phyloP scores from a whole-genome alignment of 2,888 invertebrate species.

The Drosophila putrida region DNA sequence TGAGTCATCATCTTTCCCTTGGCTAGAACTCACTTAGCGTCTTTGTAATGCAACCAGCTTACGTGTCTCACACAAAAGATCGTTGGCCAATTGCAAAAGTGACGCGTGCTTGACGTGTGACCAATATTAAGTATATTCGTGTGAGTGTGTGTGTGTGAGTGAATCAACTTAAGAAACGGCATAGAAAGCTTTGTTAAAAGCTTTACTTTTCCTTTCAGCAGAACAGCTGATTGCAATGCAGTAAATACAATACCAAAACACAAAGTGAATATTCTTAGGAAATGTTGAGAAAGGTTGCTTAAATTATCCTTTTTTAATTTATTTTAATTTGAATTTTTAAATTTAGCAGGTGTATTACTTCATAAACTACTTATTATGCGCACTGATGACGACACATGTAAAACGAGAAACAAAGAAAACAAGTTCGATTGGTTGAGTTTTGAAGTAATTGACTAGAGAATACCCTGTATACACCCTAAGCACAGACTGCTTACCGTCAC shows the following conservation, averaged over 20 bases:
- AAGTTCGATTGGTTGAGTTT: background rate
- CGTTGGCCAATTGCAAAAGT: slow-evolving; percentile 35
- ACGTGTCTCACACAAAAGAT: slow-evolving; percentile 37
- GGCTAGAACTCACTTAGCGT: slow-evolving; percentile 28
- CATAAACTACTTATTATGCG: slow-evolving; percentile 1
- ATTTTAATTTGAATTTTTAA: background rate
- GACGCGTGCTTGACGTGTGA: slow-evolving; percentile 66
- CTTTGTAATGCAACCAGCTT: slow-evolving; percentile 19
- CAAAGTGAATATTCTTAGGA: background rate
- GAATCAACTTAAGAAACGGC: slow-evolving; percentile 26
- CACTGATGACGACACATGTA: slow-evolving; percentile 11
- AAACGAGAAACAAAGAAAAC: slow-evolving; percentile 13
- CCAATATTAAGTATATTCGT: slow-evolving; percentile 20
- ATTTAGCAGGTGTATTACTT: slow-evolving; percentile 13
- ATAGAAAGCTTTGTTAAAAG: slow-evolving; percentile 43
- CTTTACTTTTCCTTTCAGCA: slow-evolving; percentile 58
- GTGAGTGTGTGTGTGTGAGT: slow-evolving; percentile 6
- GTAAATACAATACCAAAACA: background rate
- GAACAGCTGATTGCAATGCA: slow-evolving; percentile 32
- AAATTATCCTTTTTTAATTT: background rate
- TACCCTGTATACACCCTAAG: background rate
- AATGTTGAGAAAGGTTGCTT: background rate
- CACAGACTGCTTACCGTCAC: no score
- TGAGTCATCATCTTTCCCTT: slow-evolving; percentile 64
- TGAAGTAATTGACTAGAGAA: background rate